Percentiles rank a stretch among this genome's conserved stretches.
These are phyloP conservation scores for Eretmochelys imbricata DNA, from an alignment of 2,113 vertebrate genomes.

Conservation along the genomic window DNA sequence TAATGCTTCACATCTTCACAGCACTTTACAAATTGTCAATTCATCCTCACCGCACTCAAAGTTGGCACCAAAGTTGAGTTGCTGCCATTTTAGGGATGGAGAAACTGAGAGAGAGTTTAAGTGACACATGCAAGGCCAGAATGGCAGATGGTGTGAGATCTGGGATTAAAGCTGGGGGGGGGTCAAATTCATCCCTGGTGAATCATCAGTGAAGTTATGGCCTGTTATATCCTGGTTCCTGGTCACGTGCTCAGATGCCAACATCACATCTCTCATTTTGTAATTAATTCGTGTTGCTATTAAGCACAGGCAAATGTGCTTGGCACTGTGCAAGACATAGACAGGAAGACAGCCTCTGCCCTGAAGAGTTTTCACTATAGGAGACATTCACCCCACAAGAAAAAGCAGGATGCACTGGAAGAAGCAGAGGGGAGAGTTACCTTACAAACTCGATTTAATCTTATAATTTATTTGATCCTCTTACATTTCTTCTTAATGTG, in stretches of 20 bases:
- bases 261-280: background rate
- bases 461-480: background rate
- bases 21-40: background rate
- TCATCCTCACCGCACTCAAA: background rate
- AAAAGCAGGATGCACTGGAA: background rate
- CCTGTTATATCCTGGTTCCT: background rate
- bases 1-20: background rate
- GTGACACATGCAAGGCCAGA: background rate
- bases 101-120: background rate
- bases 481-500: background rate
- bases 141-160: background rate
- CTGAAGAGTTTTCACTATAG: background rate
- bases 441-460: background rate
- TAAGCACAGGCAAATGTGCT: background rate
- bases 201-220: background rate
- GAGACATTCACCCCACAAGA: background rate
- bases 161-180: background rate
- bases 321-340: background rate
- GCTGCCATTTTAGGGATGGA: background rate
- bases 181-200: background rate
- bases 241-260: background rate
- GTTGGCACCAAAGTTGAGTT: background rate
- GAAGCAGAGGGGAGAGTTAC: background rate
- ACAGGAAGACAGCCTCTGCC: background rate
- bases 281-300: background rate